Evolutionary conservation across 2,888 invertebrate species (phyloP), one percentile per base, ranked within the genome.

Genomic region (Endotricha flammealis): DNA sequence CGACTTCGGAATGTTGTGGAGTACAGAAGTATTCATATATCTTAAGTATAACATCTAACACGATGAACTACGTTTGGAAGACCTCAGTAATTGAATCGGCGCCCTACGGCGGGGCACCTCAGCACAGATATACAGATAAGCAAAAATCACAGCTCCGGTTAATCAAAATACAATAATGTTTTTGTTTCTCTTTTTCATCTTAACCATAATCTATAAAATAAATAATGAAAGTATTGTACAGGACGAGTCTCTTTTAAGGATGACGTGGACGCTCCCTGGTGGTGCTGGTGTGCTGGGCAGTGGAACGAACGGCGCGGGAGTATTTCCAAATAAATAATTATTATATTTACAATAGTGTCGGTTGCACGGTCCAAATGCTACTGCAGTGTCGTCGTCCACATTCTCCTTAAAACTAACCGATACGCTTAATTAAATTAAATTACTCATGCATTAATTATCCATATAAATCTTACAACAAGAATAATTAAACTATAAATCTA

Each of bases 111-210:
- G 47, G 37, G 50, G 42, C 57, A 60, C 61, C 50, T 52, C 53
- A 25, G 50, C 48, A 72, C 65, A 76, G 66, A 72, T 59, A 72
- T 66, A 81, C 69, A 78, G 68, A 70, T 79, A 80, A 79, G 76
- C 78, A 82, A 83, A 81, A 86, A 86, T 86, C 86, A 86, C 86
- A 86, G 86, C 86, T 85, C 85, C 80, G 77, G 81, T 81, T 83
- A 78, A 74, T 82, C 81, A 83, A 83, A 76, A 75, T 80, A 76
- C 73, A 75, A 75, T 76, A 64, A 72, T 67, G 54, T 65, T 79
- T 83, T 78, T 75, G 73, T 76, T 77, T 78, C 76, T 66, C 62
- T 65, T 74, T 71, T 68, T 76, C 72, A 55, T 57, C 76, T 78
- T 82, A 81, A 62, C 62, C 55, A 69, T 67, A 76, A 70, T 55